Evolutionary conservation across 1,140 invertebrate genomes (phyloP).

Genomic region (Drosophila melanica): DNA sequence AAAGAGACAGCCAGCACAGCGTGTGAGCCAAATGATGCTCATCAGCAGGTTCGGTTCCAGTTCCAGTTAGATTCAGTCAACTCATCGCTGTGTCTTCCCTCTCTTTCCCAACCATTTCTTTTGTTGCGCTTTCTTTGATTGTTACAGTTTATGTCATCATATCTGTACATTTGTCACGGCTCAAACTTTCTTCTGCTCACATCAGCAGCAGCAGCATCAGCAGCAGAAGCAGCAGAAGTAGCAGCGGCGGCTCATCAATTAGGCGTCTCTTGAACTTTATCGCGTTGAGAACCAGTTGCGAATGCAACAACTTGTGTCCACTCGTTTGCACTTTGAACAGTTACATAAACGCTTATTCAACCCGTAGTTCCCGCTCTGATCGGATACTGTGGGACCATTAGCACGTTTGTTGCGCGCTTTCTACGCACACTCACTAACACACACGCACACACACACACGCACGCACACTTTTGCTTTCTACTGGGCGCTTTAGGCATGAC

Average conservation of each 20-base stretch:
- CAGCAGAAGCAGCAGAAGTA: slow-evolving; percentile 25
- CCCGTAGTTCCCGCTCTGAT: slow-evolving; percentile 38
- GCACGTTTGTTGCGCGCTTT: slow-evolving; percentile 56
- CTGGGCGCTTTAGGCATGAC: slow-evolving; percentile 63
- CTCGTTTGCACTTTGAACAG: slow-evolving; percentile 53
- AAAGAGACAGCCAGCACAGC: slow-evolving; percentile 6
- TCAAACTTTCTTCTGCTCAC: slow-evolving; percentile 62
- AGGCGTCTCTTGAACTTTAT: slow-evolving; percentile 66
- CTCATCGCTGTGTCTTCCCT: slow-evolving; percentile 38
- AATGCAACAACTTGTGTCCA: slow-evolving; percentile 20
- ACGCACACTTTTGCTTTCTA: slow-evolving; percentile 74
- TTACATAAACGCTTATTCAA: slow-evolving; percentile 78
- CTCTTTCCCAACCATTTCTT: slow-evolving; percentile 29
- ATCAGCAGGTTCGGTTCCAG: slow-evolving; percentile 28
- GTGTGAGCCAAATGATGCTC: slow-evolving; percentile 19
- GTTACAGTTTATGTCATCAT: slow-evolving; percentile 80
- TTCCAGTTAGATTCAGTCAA: slow-evolving; percentile 63
- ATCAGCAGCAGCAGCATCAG: slow-evolving; percentile 25
- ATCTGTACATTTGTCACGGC: slow-evolving; percentile 64
- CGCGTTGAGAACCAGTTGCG: slow-evolving; percentile 54
- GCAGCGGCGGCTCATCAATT: slow-evolving; percentile 50
- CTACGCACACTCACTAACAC: slow-evolving; percentile 34
- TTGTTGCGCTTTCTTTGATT: slow-evolving; percentile 75
- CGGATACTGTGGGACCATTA: slow-evolving; percentile 25
- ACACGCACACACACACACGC: slow-evolving; percentile 27